These are phyloP conservation scores for Rhopalosiphum nymphaeae DNA, from an alignment of 2,888 invertebrate species.

Conservation along the genomic window DNA sequence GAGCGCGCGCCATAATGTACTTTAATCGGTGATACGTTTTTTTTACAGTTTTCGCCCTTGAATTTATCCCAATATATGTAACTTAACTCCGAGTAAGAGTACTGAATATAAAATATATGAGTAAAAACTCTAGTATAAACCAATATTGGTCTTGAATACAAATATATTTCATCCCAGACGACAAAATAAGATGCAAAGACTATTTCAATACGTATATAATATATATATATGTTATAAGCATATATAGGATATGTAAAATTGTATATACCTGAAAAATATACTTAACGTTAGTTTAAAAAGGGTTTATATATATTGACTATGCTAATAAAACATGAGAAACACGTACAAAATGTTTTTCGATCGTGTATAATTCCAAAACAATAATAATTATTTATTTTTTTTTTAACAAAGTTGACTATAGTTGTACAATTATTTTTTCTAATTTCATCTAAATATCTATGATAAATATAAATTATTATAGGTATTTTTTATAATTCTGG, in stretches of 20 bases:
- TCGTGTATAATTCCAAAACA: background rate
- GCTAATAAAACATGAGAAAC: background rate
- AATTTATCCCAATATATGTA: slow-evolving; percentile 3
- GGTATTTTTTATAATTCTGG: background rate
- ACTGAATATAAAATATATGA: background rate
- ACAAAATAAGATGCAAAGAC: background rate
- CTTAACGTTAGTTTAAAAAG: background rate
- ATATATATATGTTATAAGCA: background rate
- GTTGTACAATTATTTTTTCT: background rate
- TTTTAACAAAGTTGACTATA: background rate
- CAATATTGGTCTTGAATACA: background rate
- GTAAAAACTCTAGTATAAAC: background rate
- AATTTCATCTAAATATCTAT: background rate
- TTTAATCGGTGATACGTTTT: slow-evolving; percentile 42
- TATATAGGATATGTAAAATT: background rate
- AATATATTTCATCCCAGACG: background rate
- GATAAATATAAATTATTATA: background rate
- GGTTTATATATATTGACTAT: background rate
- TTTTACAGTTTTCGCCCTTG: slow-evolving; percentile 4
- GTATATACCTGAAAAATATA: background rate
- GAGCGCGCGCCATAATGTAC: slow-evolving; percentile 17
- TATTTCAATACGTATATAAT: background rate
- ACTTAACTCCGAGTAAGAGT: background rate
- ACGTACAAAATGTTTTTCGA: background rate
- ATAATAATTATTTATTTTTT: background rate